Evolutionary conservation across 2,888 invertebrate genomes (phyloP).

Genomic region (Steromphala cineraria): DNA sequence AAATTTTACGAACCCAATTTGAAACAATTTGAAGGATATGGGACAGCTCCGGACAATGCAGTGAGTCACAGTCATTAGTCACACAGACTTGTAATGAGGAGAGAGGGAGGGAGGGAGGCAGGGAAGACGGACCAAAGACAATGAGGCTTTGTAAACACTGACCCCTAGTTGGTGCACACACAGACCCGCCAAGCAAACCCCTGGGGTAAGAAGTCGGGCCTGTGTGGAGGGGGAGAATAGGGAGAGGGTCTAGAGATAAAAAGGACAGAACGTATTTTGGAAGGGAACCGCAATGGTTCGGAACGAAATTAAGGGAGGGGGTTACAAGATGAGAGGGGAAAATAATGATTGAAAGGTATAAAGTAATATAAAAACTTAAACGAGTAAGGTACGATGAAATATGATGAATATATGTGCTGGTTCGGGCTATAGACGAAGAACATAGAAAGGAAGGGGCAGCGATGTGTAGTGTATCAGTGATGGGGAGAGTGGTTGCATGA

Average conservation of each 20-base stretch:
- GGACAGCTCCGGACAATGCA: neutral
- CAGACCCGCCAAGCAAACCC: neutral
- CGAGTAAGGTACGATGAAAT: no score
- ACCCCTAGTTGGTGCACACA: neutral
- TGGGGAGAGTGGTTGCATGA: no score
- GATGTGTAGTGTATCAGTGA: no score
- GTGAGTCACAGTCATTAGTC: neutral
- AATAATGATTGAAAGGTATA: neutral
- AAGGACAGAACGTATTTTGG: no score
- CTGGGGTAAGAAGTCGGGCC: neutral
- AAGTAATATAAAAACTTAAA: no score
- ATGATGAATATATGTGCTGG: no score
- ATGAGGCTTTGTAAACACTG: neutral
- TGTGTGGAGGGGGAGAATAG: neutral
- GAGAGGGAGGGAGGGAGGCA: neutral
- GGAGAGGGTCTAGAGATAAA: no score
- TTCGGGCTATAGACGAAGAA: neutral
- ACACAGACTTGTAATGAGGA: neutral
- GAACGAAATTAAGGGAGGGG: no score
- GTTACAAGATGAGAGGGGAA: neutral
- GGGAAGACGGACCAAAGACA: neutral
- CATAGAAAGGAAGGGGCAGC: neutral
- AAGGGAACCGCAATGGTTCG: no score
- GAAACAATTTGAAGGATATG: constrained; percentile 4
- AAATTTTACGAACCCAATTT: constrained; percentile 8